Conservation (phyloP, 2,113 vertebrate genomes). For the Hymenochirus boettgeri region DNA sequence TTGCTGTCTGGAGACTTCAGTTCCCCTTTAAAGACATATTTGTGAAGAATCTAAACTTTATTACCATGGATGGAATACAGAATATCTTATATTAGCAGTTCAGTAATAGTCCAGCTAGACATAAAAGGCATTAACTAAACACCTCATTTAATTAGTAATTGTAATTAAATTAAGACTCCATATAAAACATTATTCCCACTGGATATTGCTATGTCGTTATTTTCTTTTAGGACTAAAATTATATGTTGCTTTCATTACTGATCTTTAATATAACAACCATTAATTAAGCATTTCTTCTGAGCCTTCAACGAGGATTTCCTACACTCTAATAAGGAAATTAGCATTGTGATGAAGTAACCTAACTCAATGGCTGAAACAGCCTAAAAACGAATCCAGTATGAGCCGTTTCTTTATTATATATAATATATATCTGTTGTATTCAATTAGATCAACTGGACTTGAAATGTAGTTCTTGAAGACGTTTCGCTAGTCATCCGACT, state of each 20-base stretch:
- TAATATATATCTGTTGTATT: no score
- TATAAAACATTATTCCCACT: conserved; percentile 11
- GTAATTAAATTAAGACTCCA: neutral
- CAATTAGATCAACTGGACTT: no score
- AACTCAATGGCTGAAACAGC: no score
- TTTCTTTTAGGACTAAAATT: conserved; percentile 20
- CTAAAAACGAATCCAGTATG: no score
- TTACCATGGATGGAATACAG: no score
- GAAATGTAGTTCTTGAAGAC: no score
- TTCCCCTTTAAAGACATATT: no score
- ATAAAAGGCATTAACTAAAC: neutral
- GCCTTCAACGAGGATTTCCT: neutral
- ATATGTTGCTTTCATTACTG: conserved; percentile 17
- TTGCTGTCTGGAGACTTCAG: no score
- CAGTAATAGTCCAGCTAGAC: neutral
- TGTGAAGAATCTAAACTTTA: no score
- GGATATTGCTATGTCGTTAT: conserved; percentile 2
- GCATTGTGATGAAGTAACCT: neutral
- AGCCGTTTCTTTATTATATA: no score
- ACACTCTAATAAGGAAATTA: neutral
- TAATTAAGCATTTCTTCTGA: conserved; percentile 5
- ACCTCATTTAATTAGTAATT: neutral
- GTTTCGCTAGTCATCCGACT: no score
- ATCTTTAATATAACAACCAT: conserved; percentile 13
- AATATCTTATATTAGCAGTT: no score